Base-by-base conservation (phyloP, 35 echinoderm and acorn worm genomes). In the Lytechinus variegatus region DNA sequence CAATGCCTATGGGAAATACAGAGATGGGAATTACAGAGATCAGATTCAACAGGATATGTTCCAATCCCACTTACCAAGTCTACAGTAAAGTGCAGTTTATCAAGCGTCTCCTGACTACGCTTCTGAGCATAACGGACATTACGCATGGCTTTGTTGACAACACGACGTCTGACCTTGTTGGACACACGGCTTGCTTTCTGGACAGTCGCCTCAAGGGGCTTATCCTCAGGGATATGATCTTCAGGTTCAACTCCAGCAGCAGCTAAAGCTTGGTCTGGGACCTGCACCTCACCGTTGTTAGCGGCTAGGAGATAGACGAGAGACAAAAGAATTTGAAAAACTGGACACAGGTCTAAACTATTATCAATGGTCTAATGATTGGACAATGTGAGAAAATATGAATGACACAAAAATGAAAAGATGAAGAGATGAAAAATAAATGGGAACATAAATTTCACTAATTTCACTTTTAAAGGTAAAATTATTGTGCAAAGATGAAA, bases 121-220 rank as follows among this genome's bases (percentile, higher is more conserved):
- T 97, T 98, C 95, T 99, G 98, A 16, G 97, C 97, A 93, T 95
- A 98, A 24, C 96, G 96, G 91, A 99, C 95, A 95, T 97, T 99
- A 54, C 92, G 86, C 95, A 99, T 94, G 16, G 98, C 98, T 57
- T 95, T 95, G 54, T 97, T 86, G 95, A 98, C 97, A 19, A 99
- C 58, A 27, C 98, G 96, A 4, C 58, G 86, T 28, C 97, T 94
- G 9, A 99, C 95, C 90, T 99, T 99, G 44, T 94, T 95, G 19
- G 97, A 95, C 7, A 99, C 55, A 58, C 89, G 90, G 86, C 55
- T 54, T 6, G 96, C 97, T 51, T 91, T 94, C 86, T 97, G 71
- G 55, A 99, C 56, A 44, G 95, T 94, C 56, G 93, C 95, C 27
- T 95, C 53, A 44, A 92, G 95, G 52, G 95, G 95, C 24, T 58